Percentiles rank a stretch among this genome's conserved stretches.
Conservation (phyloP, 2,113 vertebrate species). For the Anser brachyrhynchus region DNA sequence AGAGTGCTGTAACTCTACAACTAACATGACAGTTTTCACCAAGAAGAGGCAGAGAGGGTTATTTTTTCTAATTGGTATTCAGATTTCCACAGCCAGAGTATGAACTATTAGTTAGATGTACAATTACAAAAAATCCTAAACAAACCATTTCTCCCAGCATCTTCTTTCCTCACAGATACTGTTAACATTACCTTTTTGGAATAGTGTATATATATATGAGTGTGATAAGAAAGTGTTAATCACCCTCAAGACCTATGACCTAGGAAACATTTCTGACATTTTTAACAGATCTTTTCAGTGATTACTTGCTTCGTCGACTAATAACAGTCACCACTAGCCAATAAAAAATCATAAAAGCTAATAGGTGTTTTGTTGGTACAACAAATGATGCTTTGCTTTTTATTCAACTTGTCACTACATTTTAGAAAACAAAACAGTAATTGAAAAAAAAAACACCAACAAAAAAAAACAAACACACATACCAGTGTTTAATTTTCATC, state of each 20-base stretch:
- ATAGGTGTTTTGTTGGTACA: background rate
- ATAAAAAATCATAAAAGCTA: background rate
- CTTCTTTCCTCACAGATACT: background rate
- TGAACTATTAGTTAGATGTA: background rate
- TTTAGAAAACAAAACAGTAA: background rate
- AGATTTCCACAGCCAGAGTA: background rate
- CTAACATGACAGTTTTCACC: background rate
- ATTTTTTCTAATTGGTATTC: background rate
- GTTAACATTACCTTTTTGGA: background rate
- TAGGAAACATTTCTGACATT: background rate
- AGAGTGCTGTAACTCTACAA: background rate
- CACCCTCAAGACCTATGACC: background rate
- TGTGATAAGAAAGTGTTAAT: background rate
- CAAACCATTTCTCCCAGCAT: fast-evolving
- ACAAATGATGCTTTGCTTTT: background rate
- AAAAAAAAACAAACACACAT: background rate
- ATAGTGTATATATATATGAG: background rate
- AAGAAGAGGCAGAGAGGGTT: background rate
- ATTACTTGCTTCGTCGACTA: background rate
- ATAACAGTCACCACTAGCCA: background rate
- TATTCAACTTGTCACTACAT: background rate
- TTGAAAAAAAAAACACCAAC: background rate
- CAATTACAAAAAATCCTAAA: background rate
- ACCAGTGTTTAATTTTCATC: background rate
- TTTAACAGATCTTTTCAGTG: background rate